phyloP scores from a whole-genome alignment of 2,888 invertebrate species.

The Diplolepis rosae region DNA sequence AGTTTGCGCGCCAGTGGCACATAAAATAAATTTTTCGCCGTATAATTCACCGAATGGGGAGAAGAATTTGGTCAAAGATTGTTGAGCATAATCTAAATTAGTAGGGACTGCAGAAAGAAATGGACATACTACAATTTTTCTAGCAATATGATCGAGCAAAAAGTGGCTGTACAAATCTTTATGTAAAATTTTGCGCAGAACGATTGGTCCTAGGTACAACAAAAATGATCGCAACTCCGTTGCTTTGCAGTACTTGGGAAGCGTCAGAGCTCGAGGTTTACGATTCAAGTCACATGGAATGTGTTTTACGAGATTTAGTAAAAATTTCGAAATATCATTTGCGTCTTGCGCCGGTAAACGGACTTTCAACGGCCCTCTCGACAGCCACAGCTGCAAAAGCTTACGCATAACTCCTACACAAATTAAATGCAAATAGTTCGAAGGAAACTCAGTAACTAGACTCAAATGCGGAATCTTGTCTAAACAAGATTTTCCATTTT shows the following conservation, averaged over 20 bases:
- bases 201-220: constrained; percentile 53
- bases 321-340: too few relatives aligned
- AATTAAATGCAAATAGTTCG: constrained; percentile 49
- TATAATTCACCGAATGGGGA: constrained; percentile 4
- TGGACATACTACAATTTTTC: constrained; percentile 39
- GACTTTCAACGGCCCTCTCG: background rate
- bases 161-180: constrained; percentile 47
- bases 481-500: constrained; percentile 39
- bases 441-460: constrained; percentile 37
- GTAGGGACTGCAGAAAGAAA: background rate
- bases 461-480: constrained; percentile 40
- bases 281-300: too few relatives aligned
- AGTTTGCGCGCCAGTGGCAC: too few relatives aligned
- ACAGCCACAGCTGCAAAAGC: constrained; percentile 42
- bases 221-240: constrained; percentile 37
- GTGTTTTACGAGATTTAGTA: too few relatives aligned
- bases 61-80: background rate
- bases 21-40: constrained; percentile 27
- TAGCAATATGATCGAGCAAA: constrained; percentile 45
- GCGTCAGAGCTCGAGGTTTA: too few relatives aligned
- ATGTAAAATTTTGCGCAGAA: constrained; percentile 46
- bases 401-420: constrained; percentile 42
- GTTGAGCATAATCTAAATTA: background rate
- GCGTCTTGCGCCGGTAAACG: background rate
- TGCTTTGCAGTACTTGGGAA: too few relatives aligned